phyloP scores from a whole-genome alignment of 2,113 vertebrate genomes.

The Podarcis cretensis region DNA sequence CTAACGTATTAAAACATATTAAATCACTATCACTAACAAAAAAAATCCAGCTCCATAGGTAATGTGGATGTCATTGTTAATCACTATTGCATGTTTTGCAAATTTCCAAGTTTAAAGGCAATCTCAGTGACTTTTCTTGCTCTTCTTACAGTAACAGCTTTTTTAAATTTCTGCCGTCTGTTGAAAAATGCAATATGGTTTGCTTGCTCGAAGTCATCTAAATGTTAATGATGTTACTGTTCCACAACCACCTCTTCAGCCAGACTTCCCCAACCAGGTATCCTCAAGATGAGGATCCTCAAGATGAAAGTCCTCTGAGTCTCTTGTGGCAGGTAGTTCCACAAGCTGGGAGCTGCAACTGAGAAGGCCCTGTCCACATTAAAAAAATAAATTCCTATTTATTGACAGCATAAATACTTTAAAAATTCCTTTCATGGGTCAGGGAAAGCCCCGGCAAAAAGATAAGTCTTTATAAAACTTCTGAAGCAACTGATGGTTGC shows the following conservation, averaged over 20 bases:
- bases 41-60: conserved; percentile 20
- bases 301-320: too few species aligned
- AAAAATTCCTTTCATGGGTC: too few species aligned
- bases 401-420: background rate
- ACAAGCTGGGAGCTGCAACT: too few species aligned
- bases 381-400: too few species aligned
- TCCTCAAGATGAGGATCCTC: too few species aligned
- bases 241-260: too few species aligned
- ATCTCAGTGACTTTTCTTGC: background rate
- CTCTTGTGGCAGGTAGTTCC: too few species aligned
- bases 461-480: too few species aligned
- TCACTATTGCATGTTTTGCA: conserved; percentile 4
- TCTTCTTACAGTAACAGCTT: background rate
- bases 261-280: too few species aligned
- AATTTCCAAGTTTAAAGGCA: conserved; percentile 7
- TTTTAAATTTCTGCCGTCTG: background rate
- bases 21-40: conserved; percentile 24
- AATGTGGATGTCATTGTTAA: conserved; percentile 25
- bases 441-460: background rate
- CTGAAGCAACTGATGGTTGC: too few species aligned
- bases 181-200: background rate
- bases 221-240: background rate
- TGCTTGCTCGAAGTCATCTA: background rate
- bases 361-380: too few species aligned
- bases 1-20: background rate